These are phyloP conservation scores for Tachina grossa DNA, from an alignment of 2,888 invertebrate genomes.

Conservation along the genomic window DNA sequence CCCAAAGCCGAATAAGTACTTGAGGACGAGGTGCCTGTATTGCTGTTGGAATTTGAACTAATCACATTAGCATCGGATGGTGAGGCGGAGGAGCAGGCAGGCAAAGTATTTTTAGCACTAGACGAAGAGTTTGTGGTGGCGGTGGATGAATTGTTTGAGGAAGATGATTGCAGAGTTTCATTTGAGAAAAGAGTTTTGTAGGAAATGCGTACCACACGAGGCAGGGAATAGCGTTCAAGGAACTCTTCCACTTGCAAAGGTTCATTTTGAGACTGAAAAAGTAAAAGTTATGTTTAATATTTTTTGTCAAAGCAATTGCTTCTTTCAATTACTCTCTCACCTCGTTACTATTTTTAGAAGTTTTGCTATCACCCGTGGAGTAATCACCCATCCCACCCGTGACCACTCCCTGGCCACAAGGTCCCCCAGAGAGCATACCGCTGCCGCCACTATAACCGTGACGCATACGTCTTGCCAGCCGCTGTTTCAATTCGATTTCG, in stretches of 20 bases:
- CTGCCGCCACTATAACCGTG: slow-evolving; percentile 80
- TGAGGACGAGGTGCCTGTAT: slow-evolving; percentile 71
- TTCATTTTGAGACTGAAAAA: slow-evolving; percentile 78
- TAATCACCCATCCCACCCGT: slow-evolving; percentile 76
- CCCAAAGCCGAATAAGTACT: slow-evolving; percentile 69
- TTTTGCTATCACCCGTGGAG: slow-evolving; percentile 83
- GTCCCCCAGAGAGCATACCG: slow-evolving; percentile 56
- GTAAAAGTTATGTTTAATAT: not conserved
- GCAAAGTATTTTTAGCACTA: slow-evolving; percentile 65
- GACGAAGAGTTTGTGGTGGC: slow-evolving; percentile 78
- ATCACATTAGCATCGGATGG: slow-evolving; percentile 50
- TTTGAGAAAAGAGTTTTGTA: slow-evolving; percentile 79
- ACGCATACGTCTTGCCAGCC: slow-evolving; percentile 80
- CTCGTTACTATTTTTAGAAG: slow-evolving; percentile 82
- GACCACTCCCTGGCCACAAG: slow-evolving; percentile 44
- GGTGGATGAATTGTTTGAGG: slow-evolving; percentile 81
- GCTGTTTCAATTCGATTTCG: slow-evolving; percentile 82
- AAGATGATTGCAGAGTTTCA: slow-evolving; percentile 82
- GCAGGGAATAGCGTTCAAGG: slow-evolving; percentile 81
- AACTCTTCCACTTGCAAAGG: slow-evolving; percentile 81
- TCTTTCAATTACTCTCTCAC: slow-evolving; percentile 74
- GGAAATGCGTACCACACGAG: slow-evolving; percentile 81
- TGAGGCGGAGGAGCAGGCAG: slow-evolving; percentile 42
- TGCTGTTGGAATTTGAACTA: slow-evolving; percentile 66
- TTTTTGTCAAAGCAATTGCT: not conserved